Evolutionary conservation across 1,140 invertebrate genomes (phyloP), one percentile per base, ranked within the genome.

Genomic region (Gonioctena quinquepunctata): DNA sequence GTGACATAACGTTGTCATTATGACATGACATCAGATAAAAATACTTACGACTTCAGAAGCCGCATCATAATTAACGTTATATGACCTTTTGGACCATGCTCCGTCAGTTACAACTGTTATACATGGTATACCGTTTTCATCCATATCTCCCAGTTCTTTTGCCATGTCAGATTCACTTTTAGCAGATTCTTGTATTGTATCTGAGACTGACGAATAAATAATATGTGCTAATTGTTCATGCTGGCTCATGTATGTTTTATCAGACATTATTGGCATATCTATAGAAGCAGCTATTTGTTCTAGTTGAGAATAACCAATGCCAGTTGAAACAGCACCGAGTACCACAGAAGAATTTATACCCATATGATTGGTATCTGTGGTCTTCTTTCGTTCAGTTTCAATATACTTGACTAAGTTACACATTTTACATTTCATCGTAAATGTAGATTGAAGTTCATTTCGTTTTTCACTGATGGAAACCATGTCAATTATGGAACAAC

Each of bases 11-110:
- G n/a, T n/a, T n/a, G 19, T 49, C 48, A 13, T n/a, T 49, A 7
- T 18, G 19, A n/a, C 3, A 13, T n/a, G 13, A 7, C 48, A 49
- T 49, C 33, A 42, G 2, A 54, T 0, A 8, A 19, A 2, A 19
- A 3, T n/a, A 61, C 23, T 26, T 23, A 81, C 77, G 19, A 60
- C 74, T n/a, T 78, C 79, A 59, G 81, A 84, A 4, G 79, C 22
- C n/a, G 81, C 75, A 68, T 76, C 68, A 62, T 81, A 78, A 49
- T 77, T 79, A 6, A 64, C 61, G 11, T 64, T 64, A 21, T 64
- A 64, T 33, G 33, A 64, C 48, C 61, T 16, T 49, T 64, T 23
- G 18, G 26, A 64, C 33, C 33, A 64, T 52, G 61, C 61, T 21
- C 61, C 61, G 21, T 50, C 61, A 42, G 61, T 16, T 8, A 50